Evolutionary conservation across 2,797 vertebrate genomes (phyloP), one percentile per base, ranked within the genome.

Genomic region (Simalia tracyae): DNA sequence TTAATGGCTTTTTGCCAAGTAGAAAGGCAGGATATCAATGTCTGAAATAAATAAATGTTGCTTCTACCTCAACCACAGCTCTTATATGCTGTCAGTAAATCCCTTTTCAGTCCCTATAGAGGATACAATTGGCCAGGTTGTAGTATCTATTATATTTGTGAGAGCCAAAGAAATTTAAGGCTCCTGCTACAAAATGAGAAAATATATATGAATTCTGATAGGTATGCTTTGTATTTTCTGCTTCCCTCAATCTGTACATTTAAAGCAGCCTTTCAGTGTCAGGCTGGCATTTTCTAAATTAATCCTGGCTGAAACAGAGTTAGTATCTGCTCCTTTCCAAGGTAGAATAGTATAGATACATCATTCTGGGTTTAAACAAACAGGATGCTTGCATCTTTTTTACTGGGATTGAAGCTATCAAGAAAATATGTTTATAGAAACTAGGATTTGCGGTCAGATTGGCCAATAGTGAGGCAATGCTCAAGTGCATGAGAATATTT

Each of bases 361-460:
- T 3, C 0, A 2, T 9, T 0, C 90, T 31, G 46, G 42, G 28
- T 36, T 0, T 50, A 84, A 81, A 81, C 9, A 84, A 92, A 85
- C 59, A 94, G 54, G 9, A 36, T 63, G 10, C 93, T 87, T 50
- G 28, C 22, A 12, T 31, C 10, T 2, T 56, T 56, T 42, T 28
- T 5, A 5, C 68, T 66, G 56, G 90, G 2, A 76, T 90, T 6
- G 81, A 88, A 92, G 91, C 61, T 28, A 88, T 61, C 93, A 92
- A 94, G 66, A 94, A 91, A 93, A 94, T 68, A 36, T 4, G 86
- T 89, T 87, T 85, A 68, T 17, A 91, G 64, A 90, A 92, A 91
- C 31, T 4, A 19, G 17, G 17, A 61, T 88, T 85, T 91, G 92
- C 42, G 85, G 0, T 89, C 86, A 93, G 59, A 26, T 7, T 87